Evolutionary conservation across 2,888 invertebrate species (phyloP).

Genomic region (Lysandra coridon): DNA sequence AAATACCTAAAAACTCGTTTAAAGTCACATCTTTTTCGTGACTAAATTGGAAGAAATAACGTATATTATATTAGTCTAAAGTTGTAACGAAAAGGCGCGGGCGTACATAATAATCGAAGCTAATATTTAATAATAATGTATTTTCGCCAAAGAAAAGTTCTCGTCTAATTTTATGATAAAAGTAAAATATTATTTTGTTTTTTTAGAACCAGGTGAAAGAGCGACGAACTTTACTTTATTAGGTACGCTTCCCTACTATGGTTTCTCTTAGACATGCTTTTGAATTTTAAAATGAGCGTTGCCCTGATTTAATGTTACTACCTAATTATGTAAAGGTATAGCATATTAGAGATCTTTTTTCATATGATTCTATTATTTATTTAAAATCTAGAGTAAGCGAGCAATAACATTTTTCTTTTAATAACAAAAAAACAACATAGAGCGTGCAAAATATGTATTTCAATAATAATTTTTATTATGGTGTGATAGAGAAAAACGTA

Average conservation of each 20-base stretch:
- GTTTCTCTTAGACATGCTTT: constrained; percentile 39
- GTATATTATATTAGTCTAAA: background rate
- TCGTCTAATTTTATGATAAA: background rate
- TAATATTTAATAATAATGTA: background rate
- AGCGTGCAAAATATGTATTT: too few relatives aligned
- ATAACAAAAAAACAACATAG: too few relatives aligned
- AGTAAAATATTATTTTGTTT: constrained; percentile 15
- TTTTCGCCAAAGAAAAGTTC: background rate
- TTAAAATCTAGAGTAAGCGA: background rate
- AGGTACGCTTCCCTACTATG: constrained; percentile 35
- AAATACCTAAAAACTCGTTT: background rate
- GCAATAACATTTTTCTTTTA: background rate
- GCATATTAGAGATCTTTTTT: background rate
- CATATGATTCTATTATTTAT: background rate
- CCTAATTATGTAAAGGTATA: background rate
- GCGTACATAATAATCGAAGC: background rate
- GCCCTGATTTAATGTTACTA: background rate
- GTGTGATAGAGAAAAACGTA: too few relatives aligned
- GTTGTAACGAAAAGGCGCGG: background rate
- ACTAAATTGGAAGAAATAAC: background rate
- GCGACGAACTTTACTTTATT: constrained; percentile 38
- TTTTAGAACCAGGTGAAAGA: constrained; percentile 32
- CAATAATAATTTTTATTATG: too few relatives aligned
- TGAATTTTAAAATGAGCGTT: constrained; percentile 39
- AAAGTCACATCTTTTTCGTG: background rate